phyloP scores from a whole-genome alignment of 2,888 invertebrate genomes.

The Tiliacea citrago region DNA sequence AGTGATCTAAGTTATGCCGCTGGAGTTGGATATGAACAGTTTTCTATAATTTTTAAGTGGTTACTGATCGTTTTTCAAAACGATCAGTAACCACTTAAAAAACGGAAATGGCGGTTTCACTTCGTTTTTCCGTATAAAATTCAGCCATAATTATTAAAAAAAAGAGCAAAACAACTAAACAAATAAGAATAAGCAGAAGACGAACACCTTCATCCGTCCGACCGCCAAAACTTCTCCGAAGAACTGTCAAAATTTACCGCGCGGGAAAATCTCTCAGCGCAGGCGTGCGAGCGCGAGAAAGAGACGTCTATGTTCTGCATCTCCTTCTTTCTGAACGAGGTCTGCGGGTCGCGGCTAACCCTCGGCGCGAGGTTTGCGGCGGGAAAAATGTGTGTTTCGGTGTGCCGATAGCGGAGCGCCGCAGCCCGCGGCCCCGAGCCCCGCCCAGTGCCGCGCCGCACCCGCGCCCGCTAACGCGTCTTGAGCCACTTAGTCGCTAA shows the following conservation, averaged over 20 bases:
- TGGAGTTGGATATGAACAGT: neutral
- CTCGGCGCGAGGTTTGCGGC: conserved; percentile 91
- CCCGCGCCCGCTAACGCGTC: conserved; percentile 89
- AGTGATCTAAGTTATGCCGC: rapidly evolving
- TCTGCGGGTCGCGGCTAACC: conserved; percentile 91
- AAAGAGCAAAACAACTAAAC: neutral
- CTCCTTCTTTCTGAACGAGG: conserved; percentile 85
- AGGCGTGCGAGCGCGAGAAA: conserved; percentile 79
- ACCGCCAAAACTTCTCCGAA: conserved; percentile 66
- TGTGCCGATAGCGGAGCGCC: conserved; percentile 90
- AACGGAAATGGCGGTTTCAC: neutral
- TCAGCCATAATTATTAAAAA: neutral
- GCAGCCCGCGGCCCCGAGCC: conserved; percentile 80
- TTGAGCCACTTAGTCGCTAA: conserved; percentile 90
- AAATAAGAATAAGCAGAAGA: conserved; percentile 1
- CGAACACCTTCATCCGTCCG: conserved; percentile 53
- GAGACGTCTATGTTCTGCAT: conserved; percentile 70
- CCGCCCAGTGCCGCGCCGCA: conserved; percentile 78
- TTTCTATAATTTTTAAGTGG: neutral
- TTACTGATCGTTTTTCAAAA: neutral
- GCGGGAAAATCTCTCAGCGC: conserved; percentile 71
- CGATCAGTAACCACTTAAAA: no score
- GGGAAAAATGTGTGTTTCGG: conserved; percentile 91
- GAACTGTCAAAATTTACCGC: conserved; percentile 87
- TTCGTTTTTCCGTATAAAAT: neutral